Evolutionary conservation across 2,113 vertebrate genomes (phyloP), one percentile per base, ranked within the genome.

Genomic region (Eretmochelys imbricata): DNA sequence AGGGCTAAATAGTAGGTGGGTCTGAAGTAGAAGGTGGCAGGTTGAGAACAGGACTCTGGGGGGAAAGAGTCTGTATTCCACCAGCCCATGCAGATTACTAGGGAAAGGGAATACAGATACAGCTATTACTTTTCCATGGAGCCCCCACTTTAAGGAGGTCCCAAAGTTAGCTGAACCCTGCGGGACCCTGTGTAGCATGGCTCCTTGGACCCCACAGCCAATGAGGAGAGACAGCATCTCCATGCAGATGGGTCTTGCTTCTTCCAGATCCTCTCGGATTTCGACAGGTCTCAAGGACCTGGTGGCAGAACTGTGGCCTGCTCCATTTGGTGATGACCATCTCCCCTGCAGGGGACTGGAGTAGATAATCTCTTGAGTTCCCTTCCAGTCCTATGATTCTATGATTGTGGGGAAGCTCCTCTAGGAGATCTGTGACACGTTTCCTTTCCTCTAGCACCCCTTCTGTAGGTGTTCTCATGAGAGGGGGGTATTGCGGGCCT

Each of bases 261-360:
- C 9, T 19, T 69, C 31, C 35, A n/a, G 62, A n/a, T 69, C 62
- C 62, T n/a, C 11, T 14, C 13, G 75, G 42, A 24, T 14, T 17
- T 82, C 8, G 38, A 72, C 31, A 4, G 1, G 24, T 78, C 75
- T 42, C 35, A 49, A 57, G 55, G 29, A 25, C 27, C 13, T 88
- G 83, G 4, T 89, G 12, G 42, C 10, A 48, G 83, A 59, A n/a
- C 4, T 3, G 20, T 2, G 16, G 42, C 27, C 38, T n/a, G 1
- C 2, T n/a, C 82, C 8, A 0, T 1, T 29, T 51, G 53, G 65
- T 35, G 38, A 46, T 1, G 7, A 14, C 12, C 51, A 24, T 54
- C 11, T 62, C 22, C 55, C 17, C 35, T 24, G 14, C 16, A 59
- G 76, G 54, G 80, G 38, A 22, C 53, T 54, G 53, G 53, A 54